A percentile compares a stretch with the other conserved stretches of the same genome.
These are phyloP conservation scores for Drosophila trichaetosa DNA, from an alignment of 2,888 invertebrate species.

Conservation along the genomic window DNA sequence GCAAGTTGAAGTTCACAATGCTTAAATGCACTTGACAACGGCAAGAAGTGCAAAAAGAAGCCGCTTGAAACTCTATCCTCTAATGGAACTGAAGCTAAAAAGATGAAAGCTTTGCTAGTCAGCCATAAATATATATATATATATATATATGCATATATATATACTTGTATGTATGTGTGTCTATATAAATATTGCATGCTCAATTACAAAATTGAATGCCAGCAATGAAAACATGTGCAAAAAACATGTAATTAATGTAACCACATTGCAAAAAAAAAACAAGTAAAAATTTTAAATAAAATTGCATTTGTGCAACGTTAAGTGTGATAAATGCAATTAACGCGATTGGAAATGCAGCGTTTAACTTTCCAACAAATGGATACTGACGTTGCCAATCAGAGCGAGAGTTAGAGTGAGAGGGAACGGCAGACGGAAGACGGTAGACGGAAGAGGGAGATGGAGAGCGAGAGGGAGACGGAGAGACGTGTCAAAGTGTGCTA, in stretches of 20 bases:
- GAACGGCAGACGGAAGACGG: background rate
- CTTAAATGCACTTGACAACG: slow-evolving; percentile 47
- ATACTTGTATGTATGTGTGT: background rate
- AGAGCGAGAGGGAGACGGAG: background rate
- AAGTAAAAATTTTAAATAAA: background rate
- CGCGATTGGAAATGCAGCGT: slow-evolving; percentile 31
- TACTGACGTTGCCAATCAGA: background rate
- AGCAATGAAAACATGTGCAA: background rate
- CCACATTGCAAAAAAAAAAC: slow-evolving; percentile 4
- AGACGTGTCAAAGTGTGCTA: slow-evolving; percentile 50
- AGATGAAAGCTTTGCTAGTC: slow-evolving; percentile 26
- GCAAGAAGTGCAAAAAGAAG: slow-evolving; percentile 31
- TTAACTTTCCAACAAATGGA: slow-evolving; percentile 11
- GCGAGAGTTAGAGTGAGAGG: background rate
- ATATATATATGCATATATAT: background rate
- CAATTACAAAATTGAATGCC: slow-evolving; percentile 18
- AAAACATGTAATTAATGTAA: slow-evolving; percentile 32
- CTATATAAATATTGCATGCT: slow-evolving; percentile 16
- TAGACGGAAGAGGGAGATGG: background rate
- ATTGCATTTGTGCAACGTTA: slow-evolving; percentile 11
- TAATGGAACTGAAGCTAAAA: slow-evolving; percentile 44
- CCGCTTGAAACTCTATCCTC: slow-evolving; percentile 27
- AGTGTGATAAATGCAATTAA: slow-evolving; percentile 54
- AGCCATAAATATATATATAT: background rate
- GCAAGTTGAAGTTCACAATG: slow-evolving; percentile 17